Conservation (phyloP, 2,797 vertebrate species). For the Trachurus trachurus region DNA sequence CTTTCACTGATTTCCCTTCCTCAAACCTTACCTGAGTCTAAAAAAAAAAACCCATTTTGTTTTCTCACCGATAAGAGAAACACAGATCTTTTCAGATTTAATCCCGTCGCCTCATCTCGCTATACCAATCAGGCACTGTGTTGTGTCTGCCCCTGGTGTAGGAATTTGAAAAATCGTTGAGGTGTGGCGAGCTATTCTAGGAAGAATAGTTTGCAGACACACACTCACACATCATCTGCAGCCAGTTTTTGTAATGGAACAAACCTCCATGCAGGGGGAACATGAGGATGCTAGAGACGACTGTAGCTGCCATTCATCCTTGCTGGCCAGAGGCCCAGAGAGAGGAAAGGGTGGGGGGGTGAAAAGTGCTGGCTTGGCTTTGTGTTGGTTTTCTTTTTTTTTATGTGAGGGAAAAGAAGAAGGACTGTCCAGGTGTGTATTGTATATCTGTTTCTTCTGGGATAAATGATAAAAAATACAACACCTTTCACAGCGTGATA, state of each 20-base stretch:
- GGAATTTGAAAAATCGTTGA: constrained; percentile 71
- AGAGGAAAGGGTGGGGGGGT: constrained; percentile 34
- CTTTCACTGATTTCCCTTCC: constrained; percentile 27
- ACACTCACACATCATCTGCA: constrained; percentile 61
- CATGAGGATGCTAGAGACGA: constrained; percentile 59
- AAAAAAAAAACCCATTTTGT: constrained; percentile 36
- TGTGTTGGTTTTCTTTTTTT: constrained; percentile 35
- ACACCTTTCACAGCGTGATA: constrained; percentile 49
- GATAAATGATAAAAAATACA: constrained; percentile 54
- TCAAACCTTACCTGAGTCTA: constrained; percentile 29
- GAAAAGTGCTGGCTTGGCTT: constrained; percentile 65
- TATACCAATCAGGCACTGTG: constrained; percentile 51
- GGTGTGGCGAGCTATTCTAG: constrained; percentile 68
- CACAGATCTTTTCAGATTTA: constrained; percentile 49
- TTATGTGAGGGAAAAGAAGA: constrained; percentile 36
- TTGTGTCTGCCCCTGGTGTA: constrained; percentile 34
- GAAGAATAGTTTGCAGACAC: constrained; percentile 54
- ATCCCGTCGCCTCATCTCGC: constrained; percentile 54
- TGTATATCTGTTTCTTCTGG: constrained; percentile 59
- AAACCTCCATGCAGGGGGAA: constrained; percentile 65
- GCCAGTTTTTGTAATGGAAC: constrained; percentile 72
- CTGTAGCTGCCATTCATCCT: constrained; percentile 73
- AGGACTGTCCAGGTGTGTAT: constrained; percentile 38
- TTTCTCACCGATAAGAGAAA: constrained; percentile 56
- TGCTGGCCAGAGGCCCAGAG: constrained; percentile 67